Percentiles rank a stretch among this genome's conserved stretches.
Evolutionary conservation across 1,140 invertebrate species (phyloP).

Genomic region (Diuraphis noxia): DNA sequence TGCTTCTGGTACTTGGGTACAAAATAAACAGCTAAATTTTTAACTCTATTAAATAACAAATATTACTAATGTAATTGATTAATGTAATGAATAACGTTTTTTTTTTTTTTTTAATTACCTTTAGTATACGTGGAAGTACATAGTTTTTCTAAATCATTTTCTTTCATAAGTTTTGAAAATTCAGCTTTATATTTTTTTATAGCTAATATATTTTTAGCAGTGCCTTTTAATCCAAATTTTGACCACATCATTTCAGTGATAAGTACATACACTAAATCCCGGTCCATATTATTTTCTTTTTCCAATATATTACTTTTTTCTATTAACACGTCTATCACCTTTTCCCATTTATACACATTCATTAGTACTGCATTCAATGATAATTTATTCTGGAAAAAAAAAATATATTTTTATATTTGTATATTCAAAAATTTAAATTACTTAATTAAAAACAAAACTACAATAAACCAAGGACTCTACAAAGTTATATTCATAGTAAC

Average conservation of each 20-base stretch:
- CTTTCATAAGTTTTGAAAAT: constrained; percentile 47
- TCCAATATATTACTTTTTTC: constrained; percentile 67
- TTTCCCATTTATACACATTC: constrained; percentile 71
- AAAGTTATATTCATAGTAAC: background rate
- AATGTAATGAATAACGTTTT: background rate
- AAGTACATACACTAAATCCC: constrained; percentile 73
- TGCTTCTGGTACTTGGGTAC: background rate
- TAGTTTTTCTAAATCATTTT: constrained; percentile 36
- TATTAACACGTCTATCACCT: constrained; percentile 69
- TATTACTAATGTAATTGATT: too few species aligned
- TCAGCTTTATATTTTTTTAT: constrained; percentile 54
- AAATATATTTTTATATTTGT: constrained; percentile 39
- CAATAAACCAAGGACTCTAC: background rate
- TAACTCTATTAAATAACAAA: background rate
- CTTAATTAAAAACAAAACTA: background rate
- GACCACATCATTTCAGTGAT: constrained; percentile 82
- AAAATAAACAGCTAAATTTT: background rate
- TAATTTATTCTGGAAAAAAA: constrained; percentile 71
- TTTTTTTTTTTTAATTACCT: background rate
- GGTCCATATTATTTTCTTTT: constrained; percentile 71
- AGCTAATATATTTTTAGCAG: constrained; percentile 44
- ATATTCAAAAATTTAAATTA: background rate
- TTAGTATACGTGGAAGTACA: background rate
- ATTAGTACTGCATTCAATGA: constrained; percentile 73
- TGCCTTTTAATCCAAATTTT: constrained; percentile 68